These are phyloP conservation scores for Tetramorium parvispinum DNA, from an alignment of 1,140 invertebrate genomes.

Conservation along the genomic window DNA sequence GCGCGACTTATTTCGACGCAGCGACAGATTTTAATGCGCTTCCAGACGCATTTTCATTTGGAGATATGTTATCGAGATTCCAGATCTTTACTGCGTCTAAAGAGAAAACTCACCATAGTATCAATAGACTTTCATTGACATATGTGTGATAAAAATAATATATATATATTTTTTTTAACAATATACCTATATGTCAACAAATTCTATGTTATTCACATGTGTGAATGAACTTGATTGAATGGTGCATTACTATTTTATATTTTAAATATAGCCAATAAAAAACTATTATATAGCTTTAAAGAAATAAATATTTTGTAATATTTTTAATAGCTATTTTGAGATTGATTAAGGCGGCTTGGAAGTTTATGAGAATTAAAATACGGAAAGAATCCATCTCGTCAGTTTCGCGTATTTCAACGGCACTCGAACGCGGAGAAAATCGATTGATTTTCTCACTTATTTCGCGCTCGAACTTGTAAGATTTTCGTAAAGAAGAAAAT, in stretches of 20 bases:
- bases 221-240: not conserved
- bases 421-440: not conserved
- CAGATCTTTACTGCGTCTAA: not conserved
- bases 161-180: not conserved
- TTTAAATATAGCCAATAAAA: not conserved
- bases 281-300: not conserved
- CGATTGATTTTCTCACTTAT: constrained; percentile 23
- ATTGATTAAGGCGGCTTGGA: not conserved
- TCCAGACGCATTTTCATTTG: not conserved
- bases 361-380: not conserved
- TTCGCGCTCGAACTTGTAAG: not conserved
- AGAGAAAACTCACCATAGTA: not conserved
- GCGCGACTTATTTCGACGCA: constrained; percentile 16
- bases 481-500: constrained; percentile 13
- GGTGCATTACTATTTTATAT: not conserved
- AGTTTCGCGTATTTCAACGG: not conserved
- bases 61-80: not conserved
- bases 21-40: not conserved
- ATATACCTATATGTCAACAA: not conserved
- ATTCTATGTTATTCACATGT: not conserved
- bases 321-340: not conserved
- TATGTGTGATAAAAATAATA: not conserved
- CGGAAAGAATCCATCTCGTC: constrained; percentile 8
- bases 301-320: not conserved
- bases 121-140: not conserved